Base-by-base conservation (phyloP, 2,113 vertebrate genomes). In the Eidolon helvum region DNA sequence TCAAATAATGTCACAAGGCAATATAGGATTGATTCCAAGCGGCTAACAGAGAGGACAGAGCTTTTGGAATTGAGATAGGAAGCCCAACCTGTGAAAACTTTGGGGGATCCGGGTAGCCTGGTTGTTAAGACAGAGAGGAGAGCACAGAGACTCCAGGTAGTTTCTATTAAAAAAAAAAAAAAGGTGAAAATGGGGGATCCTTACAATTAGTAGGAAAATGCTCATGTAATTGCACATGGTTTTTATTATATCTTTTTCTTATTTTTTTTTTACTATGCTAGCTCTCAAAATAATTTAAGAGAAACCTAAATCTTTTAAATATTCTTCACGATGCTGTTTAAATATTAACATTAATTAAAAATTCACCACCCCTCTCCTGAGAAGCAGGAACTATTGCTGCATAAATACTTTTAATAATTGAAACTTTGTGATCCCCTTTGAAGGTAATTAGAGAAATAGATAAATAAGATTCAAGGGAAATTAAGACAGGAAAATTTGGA, bases 291-390 rank as follows among this genome's bases (percentile, higher is more conserved):
- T 91, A 48, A 96, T 94, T 96, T 90, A 48, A 48, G 94, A 87
- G 30, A 96, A 96, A 82, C 53, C 57, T 57, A 82, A 88, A 72
- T 3, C 84, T 97, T 96, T 80, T 48, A 90, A 96, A 84, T 97
- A 97, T 94, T 91, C 61, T 88, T 92, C 30, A 71, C n/a, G 74
- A 35, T 95, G 48, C 43, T 94, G 5, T 87, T 90, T 40, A 33
- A 77, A 85, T 96, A 89, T 94, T 43, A 91, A 84, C 35, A 33
- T 3, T 92, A 82, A 90, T 82, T 96, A 90, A 92, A 96, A 86
- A 92, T 90, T 96, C 33, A 85, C n/a, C 30, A 82, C 3, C 9
- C 11, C 18, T 26, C 71, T 75, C 61, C n/a, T 68, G 53, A 94
- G 92, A 94, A 86, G n/a, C 61, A 97, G 69, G 40, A 94, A 91